These are phyloP conservation scores for Octodon degus DNA, from an alignment of 2,113 vertebrate species.

Conservation along the genomic window DNA sequence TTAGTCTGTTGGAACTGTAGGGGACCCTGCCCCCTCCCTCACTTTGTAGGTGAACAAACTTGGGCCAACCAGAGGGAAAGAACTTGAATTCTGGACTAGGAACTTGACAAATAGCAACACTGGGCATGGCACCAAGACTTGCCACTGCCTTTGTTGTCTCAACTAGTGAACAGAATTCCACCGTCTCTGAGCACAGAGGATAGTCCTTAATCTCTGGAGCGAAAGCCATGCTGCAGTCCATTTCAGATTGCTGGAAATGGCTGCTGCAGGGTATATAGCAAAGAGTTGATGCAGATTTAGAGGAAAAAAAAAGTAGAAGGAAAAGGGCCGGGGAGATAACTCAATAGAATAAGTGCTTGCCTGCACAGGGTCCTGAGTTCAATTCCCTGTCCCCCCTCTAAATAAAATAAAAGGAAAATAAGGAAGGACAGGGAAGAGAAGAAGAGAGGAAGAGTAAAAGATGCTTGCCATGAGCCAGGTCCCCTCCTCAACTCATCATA, in stretches of 20 bases:
- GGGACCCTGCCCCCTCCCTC: background rate
- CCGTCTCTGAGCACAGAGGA: background rate
- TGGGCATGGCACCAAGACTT: background rate
- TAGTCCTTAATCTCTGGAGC: background rate
- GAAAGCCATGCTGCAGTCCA: background rate
- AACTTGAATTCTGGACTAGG: background rate
- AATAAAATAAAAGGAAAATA: too few species aligned
- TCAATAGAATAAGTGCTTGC: too few species aligned
- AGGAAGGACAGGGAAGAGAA: background rate
- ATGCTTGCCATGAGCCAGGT: background rate
- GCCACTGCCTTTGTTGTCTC: background rate
- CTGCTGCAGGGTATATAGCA: background rate
- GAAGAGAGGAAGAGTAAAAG: background rate
- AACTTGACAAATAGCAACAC: background rate
- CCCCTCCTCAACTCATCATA: background rate
- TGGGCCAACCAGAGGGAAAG: slow-evolving; percentile 1
- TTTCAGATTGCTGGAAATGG: background rate
- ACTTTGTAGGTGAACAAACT: background rate
- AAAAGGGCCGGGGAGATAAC: background rate
- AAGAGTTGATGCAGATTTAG: background rate
- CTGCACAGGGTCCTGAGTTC: too few species aligned
- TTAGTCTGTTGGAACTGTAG: background rate
- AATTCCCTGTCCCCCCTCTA: too few species aligned
- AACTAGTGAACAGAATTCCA: background rate
- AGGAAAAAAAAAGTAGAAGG: background rate